These are phyloP conservation scores for Druceiella hillmani DNA, from an alignment of 2,888 invertebrate species.

Conservation along the genomic window DNA sequence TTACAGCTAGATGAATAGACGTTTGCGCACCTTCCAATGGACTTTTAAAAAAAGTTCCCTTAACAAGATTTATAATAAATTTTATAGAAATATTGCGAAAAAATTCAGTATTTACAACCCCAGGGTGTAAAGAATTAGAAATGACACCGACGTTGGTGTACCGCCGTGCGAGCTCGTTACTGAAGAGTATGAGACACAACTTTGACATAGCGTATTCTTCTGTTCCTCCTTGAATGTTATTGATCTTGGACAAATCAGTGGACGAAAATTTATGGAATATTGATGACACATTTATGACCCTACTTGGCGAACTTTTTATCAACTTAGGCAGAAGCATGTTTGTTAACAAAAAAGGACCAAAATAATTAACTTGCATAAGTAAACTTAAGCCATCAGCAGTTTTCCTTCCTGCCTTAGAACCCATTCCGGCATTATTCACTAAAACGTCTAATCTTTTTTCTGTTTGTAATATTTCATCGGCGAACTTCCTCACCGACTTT, in stretches of 20 bases:
- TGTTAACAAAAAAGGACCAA: conserved; percentile 87
- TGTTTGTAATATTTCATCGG: conserved; percentile 63
- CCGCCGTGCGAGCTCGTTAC: conserved; percentile 64
- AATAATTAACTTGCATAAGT: conserved; percentile 91
- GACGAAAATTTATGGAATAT: conserved; percentile 61
- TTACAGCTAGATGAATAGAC: conserved; percentile 63
- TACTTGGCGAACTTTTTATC: conserved; percentile 62
- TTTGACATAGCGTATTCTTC: conserved; percentile 62
- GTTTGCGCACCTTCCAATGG: conserved; percentile 79
- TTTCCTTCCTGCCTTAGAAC: conserved; percentile 54
- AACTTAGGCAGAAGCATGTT: conserved; percentile 78
- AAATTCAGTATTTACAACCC: conserved; percentile 74
- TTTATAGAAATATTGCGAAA: conserved; percentile 63
- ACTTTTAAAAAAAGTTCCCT: conserved; percentile 65
- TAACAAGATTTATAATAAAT: conserved; percentile 56
- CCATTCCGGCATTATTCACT: conserved; percentile 86
- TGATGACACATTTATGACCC: conserved; percentile 74
- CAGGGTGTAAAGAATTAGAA: conserved; percentile 79
- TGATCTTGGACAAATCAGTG: conserved; percentile 62
- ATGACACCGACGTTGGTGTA: conserved; percentile 60
- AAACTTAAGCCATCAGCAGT: conserved; percentile 80
- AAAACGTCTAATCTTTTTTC: conserved; percentile 73
- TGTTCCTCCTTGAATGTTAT: conserved; percentile 54
- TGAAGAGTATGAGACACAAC: conserved; percentile 67
- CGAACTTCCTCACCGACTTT: conserved; percentile 75